Percentiles rank a stretch among this genome's conserved stretches.
phyloP scores from a whole-genome alignment of 2,797 vertebrate species.

The Epinephelus awoara region DNA sequence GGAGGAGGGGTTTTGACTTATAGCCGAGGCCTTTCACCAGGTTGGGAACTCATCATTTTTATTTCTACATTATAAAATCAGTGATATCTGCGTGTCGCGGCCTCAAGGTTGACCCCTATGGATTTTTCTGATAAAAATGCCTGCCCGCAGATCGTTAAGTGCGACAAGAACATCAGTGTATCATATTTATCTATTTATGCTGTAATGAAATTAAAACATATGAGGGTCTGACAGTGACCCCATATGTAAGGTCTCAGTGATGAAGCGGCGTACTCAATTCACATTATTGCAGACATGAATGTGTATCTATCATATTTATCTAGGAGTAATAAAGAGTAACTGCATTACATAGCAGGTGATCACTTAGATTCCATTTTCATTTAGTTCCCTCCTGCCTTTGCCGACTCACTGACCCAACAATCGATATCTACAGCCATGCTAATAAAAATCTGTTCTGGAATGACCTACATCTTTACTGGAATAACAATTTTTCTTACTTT shows the following conservation, averaged over 20 bases:
- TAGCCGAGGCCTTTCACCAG: conserved; percentile 51
- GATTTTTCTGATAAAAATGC: conserved; percentile 74
- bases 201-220: conserved; percentile 76
- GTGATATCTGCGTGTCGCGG: conserved; percentile 58
- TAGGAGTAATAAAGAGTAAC: conserved; percentile 80
- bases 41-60: conserved; percentile 76
- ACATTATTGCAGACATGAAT: conserved; percentile 71
- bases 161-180: conserved; percentile 62
- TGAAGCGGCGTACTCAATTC: conserved; percentile 65
- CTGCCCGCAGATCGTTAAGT: conserved; percentile 64
- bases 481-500: conserved; percentile 52
- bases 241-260: conserved; percentile 69
- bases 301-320: conserved; percentile 84
- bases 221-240: conserved; percentile 69
- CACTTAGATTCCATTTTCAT: conserved; percentile 82
- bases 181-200: conserved; percentile 82
- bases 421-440: conserved; percentile 77
- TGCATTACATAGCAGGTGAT: conserved; percentile 82
- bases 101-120: conserved; percentile 67
- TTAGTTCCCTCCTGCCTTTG: conserved; percentile 60
- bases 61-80: conserved; percentile 76
- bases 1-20: conserved; percentile 58
- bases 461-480: conserved; percentile 67
- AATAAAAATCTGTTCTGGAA: conserved; percentile 72
- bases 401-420: conserved; percentile 74